Evolutionary conservation across 2,113 vertebrate genomes (phyloP).

Genomic region (Leucosticte australis): DNA sequence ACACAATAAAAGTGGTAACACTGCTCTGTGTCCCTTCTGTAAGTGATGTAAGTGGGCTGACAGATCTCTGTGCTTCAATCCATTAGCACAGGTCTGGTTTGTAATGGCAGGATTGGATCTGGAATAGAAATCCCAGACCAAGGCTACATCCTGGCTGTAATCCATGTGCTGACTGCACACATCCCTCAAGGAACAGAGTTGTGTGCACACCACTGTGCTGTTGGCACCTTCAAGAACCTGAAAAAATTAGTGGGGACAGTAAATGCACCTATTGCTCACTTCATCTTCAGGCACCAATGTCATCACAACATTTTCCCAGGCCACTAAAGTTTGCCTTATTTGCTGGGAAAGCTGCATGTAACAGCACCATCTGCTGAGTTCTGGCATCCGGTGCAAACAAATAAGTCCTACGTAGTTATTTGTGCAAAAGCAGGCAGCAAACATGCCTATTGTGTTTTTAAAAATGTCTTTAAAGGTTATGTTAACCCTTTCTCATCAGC

Average conservation of each 20-base stretch:
- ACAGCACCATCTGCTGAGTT: slow-evolving; percentile 54
- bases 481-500: not conserved
- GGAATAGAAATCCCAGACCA: not conserved
- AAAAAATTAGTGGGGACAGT: not conserved
- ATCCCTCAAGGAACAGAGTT: not conserved
- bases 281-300: not conserved
- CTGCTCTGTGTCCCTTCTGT: not conserved
- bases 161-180: not conserved
- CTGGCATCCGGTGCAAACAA: not conserved
- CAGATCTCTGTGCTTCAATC: not conserved
- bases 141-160: not conserved
- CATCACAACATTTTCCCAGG: not conserved
- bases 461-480: not conserved
- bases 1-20: not conserved
- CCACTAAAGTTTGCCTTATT: not conserved
- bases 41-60: not conserved
- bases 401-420: not conserved
- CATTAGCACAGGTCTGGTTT: not conserved
- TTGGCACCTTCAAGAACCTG: not conserved
- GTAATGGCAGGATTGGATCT: not conserved
- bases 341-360: not conserved
- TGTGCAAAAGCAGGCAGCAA: not conserved
- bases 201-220: not conserved
- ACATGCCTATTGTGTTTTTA: not conserved
- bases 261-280: not conserved